Evolutionary conservation across 2,888 invertebrate genomes (phyloP), one percentile per base, ranked within the genome.

Genomic region (Dryocosmus kuriphilus): DNA sequence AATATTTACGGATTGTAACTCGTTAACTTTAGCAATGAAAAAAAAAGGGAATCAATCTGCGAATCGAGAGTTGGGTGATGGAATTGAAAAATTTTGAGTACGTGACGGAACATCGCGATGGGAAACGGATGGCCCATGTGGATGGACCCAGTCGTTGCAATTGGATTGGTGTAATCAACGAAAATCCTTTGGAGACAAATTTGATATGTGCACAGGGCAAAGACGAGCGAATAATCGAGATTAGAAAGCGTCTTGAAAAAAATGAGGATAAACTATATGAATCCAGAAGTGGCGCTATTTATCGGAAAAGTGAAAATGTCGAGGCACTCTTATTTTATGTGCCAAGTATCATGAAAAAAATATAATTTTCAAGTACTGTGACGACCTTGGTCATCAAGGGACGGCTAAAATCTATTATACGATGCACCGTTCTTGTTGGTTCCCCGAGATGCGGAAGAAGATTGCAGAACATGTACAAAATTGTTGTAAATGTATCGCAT

Each of bases 111-210:
- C 35, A 35, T 8, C 35, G 35, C 8, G 35, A 35, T 0, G 35
- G 2, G 8, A 35, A 35, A 35, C 5, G 35, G 8, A 86, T 86
- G 85, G 74, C 55, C 7, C 86, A 87, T 76, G 87, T 84, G 9
- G 86, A 87, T 79, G 85, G 85, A 16, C 75, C 85, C 38, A 83
- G 84, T 60, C 75, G 41, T 16, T 65, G 60, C 16, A 60, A 75
- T 75, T 61, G 60, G 22, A 27, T 75, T 5, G 75, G 35, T 3
- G 38, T 62, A 22, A 24, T 75, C 14, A 14, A 75, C 1, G 75
- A 75, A 32, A 75, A 75, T 14, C 41, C 75, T 11, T 75, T 75
- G 24, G 61, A 75, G 14, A 41, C 41, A 5, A 61, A 75, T 41
- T 62, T 75, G 19, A 24, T 75, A 62, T 9, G 61, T 24, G 62